phyloP scores from a whole-genome alignment of 2,888 invertebrate species.

The Lycocerus yunnanus region DNA sequence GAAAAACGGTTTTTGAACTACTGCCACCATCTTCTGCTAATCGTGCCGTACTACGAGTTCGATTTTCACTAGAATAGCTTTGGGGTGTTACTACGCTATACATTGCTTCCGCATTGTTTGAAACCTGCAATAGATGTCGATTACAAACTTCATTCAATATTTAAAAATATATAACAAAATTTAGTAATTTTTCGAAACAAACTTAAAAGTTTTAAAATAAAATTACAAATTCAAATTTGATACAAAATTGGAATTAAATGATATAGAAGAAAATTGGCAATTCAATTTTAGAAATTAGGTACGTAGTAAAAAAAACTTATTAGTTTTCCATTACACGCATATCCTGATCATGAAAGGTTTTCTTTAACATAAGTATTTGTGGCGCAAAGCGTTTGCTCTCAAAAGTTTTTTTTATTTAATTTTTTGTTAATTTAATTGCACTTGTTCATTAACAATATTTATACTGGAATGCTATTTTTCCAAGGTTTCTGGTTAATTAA shows the following conservation, averaged over 20 bases:
- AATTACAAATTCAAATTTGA: not conserved
- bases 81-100: conserved; percentile 35
- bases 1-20: conserved; percentile 20
- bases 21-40: conserved; percentile 26
- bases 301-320: too few relatives aligned
- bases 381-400: not conserved
- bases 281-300: not conserved
- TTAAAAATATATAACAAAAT: not conserved
- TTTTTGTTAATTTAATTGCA: not conserved
- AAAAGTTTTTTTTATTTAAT: not conserved
- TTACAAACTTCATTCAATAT: not conserved
- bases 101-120: conserved; percentile 21
- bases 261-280: too few relatives aligned
- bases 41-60: conserved; percentile 16
- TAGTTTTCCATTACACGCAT: not conserved
- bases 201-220: not conserved
- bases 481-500: not conserved
- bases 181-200: too few relatives aligned
- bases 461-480: not conserved
- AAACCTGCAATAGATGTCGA: conserved; percentile 6
- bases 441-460: not conserved
- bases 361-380: not conserved
- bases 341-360: not conserved
- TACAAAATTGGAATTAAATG: not conserved
- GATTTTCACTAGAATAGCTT: conserved; percentile 28